These are phyloP conservation scores for Aurelia aurita DNA, from an alignment of 30 jellyfish, hydroid and myxozoan genomes.

Conservation along the genomic window DNA sequence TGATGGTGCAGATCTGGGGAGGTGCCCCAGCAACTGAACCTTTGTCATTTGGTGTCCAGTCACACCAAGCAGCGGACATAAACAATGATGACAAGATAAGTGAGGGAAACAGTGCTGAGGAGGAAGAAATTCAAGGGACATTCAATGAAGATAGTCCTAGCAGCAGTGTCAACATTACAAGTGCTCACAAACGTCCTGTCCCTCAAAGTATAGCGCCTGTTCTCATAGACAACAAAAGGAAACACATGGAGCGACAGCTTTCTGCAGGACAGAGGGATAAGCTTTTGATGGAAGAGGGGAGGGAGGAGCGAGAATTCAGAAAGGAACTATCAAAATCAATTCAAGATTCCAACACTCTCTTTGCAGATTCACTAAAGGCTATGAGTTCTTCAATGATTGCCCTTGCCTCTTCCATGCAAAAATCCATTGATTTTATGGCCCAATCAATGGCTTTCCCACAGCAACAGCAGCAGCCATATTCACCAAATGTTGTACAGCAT, in stretches of 20 bases:
- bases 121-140: conserved; percentile 7
- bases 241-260: conserved; percentile 44
- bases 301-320: conserved; percentile 29
- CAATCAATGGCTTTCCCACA: not conserved
- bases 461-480: not conserved
- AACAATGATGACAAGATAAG: not conserved
- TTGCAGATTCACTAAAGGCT: conserved; percentile 21
- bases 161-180: not conserved
- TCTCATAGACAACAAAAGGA: conserved; percentile 49
- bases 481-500: not conserved
- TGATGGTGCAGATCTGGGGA: conserved; percentile 39
- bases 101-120: conserved; percentile 8
- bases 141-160: conserved; percentile 5
- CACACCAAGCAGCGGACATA: not conserved
- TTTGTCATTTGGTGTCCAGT: conserved; percentile 21
- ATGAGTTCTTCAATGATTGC: conserved; percentile 53
- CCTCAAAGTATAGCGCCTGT: conserved; percentile 14
- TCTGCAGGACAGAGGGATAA: conserved; percentile 53
- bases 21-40: conserved; percentile 55
- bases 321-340: conserved; percentile 18
- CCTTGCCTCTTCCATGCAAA: conserved; percentile 9
- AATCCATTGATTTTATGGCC: conserved; percentile 24
- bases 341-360: conserved; percentile 18
- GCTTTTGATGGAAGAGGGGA: conserved; percentile 34
- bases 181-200: not conserved